Base-by-base conservation (phyloP, 2,888 invertebrate genomes). In the Pantelozetes paolii region DNA sequence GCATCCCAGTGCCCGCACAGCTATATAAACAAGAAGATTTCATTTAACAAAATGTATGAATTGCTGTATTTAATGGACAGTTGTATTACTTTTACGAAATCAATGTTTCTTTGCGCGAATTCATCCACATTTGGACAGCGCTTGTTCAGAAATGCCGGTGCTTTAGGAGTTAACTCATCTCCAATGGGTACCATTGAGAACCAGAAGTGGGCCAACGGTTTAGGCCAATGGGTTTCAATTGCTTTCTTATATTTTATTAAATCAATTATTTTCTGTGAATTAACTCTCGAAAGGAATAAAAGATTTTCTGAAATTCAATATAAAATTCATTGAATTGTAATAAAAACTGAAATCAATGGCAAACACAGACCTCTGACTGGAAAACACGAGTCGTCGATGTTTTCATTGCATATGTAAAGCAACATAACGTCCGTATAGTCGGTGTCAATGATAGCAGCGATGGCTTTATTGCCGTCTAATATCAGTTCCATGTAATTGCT, bases 1-100 rank as follows among this genome's bases (percentile, higher is more conserved):
- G 69, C 69, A 26, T 69, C 42, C 69, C 69, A 69, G 23, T 18
- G 69, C 11, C 69, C 69, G 28, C 18, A 11, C 11, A 69, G 23
- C 45, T 45, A 18, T 18, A 45, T 8, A 36, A 36, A 36, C 6
- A 9, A 36, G 6, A 36, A 8, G 9, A 45, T 45, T 45, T 45
- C 11, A 45, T 11, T 36, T 45, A 45, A 15, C 45, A 45, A 45
- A 36, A 36, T 8, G 5, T 36, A 36, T 45, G 11, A 45, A 45
- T 45, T 18, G n/a, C n/a, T n/a, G n/a, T 15, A 45, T 15, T 45
- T 45, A 13, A 11, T 18, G 18, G 18, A 50, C 15, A 23, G 2
- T 2, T 50, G 28, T 32, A 30, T 40, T 36, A 64, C 64, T 20
- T 40, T n/a, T 20, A 36, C 2, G 23, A 64, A 64, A 32, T 64